These are phyloP conservation scores for Homalodisca vitripennis DNA, from an alignment of 1,140 invertebrate genomes.

Conservation along the genomic window DNA sequence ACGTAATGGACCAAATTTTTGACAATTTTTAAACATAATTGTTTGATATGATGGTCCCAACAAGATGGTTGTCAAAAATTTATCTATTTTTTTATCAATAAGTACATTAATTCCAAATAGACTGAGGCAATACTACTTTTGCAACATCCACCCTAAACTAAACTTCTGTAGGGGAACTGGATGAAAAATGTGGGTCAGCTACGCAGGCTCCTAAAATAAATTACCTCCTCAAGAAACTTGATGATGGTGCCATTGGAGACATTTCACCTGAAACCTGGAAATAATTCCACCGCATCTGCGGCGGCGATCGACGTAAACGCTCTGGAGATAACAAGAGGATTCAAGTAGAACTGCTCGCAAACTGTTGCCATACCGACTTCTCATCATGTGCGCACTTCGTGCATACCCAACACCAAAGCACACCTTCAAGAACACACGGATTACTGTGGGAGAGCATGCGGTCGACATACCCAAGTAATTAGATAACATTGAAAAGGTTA, in stretches of 20 bases:
- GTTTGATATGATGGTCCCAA: no score
- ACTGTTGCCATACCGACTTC: conserved; percentile 64
- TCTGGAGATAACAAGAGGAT: conserved; percentile 70
- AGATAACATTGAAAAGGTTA: no score
- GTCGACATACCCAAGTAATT: conserved; percentile 60
- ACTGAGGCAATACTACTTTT: no score
- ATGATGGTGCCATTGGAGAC: conserved; percentile 50
- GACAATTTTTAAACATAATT: no score
- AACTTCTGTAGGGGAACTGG: conserved; percentile 57
- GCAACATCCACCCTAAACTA: conserved; percentile 31
- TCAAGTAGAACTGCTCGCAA: conserved; percentile 43
- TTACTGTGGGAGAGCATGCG: conserved; percentile 64
- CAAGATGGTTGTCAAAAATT: no score
- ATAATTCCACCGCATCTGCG: conserved; percentile 71
- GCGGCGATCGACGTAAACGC: conserved; percentile 79
- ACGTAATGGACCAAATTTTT: no score
- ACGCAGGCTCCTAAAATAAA: conserved; percentile 58
- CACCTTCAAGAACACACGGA: conserved; percentile 59
- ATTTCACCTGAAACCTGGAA: conserved; percentile 53
- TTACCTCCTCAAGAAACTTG: conserved; percentile 55
- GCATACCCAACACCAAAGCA: conserved; percentile 72
- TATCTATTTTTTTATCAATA: no score
- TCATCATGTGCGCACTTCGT: conserved; percentile 74
- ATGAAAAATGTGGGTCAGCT: conserved; percentile 60
- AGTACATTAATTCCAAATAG: no score